phyloP scores from a whole-genome alignment of 2,888 invertebrate species.

The Acrocyrtus sp. region DNA sequence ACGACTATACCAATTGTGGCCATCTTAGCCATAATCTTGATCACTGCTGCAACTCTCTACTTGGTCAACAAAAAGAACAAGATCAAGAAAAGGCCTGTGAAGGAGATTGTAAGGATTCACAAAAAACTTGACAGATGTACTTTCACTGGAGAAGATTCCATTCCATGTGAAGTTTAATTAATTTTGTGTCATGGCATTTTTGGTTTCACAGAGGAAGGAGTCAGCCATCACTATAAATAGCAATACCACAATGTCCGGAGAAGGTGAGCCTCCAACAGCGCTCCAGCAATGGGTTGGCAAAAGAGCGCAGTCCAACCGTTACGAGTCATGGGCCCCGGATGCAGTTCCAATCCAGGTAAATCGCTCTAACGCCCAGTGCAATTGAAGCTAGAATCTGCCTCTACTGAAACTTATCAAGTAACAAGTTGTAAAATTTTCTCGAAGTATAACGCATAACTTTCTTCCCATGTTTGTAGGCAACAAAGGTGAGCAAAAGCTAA shows the following conservation, averaged over 20 bases:
- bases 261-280: constrained; percentile 72
- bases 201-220: constrained; percentile 75
- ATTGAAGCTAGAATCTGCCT: no score
- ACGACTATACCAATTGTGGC: constrained; percentile 69
- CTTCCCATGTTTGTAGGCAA: no score
- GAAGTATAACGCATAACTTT: no score
- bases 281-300: constrained; percentile 86
- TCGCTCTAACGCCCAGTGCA: background rate
- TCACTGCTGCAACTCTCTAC: constrained; percentile 75
- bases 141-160: no score
- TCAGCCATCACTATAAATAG: constrained; percentile 71
- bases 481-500: no score
- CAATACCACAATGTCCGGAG: constrained; percentile 64
- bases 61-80: constrained; percentile 77
- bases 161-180: background rate
- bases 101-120: constrained; percentile 78
- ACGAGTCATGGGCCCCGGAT: constrained; percentile 81
- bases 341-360: constrained; percentile 68
- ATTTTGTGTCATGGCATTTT: background rate
- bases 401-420: no score
- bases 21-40: constrained; percentile 76
- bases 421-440: no score
- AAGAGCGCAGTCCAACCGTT: constrained; percentile 82
- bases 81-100: constrained; percentile 69
- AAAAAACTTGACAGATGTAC: no score